Conservation (phyloP, 2,888 invertebrate genomes). For the Drosophila atripex region DNA sequence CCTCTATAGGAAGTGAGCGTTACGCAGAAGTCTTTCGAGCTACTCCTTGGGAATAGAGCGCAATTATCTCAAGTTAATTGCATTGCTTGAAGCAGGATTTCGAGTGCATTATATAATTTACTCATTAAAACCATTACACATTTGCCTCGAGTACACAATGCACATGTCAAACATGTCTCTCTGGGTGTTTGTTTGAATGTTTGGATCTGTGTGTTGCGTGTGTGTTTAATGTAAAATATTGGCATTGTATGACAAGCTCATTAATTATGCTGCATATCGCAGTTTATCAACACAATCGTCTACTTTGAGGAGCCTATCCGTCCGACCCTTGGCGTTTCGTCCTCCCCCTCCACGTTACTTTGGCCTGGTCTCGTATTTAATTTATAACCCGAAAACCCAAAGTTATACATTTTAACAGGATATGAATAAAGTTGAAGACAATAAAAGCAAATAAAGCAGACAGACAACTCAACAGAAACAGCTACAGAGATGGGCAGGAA, state of each 20-base stretch:
- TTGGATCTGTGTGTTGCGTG: slow-evolving; percentile 21
- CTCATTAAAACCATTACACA: slow-evolving; percentile 70
- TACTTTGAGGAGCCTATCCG: slow-evolving; percentile 61
- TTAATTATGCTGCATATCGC: slow-evolving; percentile 77
- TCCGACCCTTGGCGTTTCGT: slow-evolving; percentile 9
- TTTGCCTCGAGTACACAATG: slow-evolving; percentile 49
- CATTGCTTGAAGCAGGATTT: slow-evolving; percentile 42
- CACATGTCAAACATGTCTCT: slow-evolving; percentile 32
- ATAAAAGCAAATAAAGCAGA: slow-evolving; percentile 75
- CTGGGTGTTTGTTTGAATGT: slow-evolving; percentile 4
- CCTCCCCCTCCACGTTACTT: neutral
- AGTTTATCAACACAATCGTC: slow-evolving; percentile 78
- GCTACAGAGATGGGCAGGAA: slow-evolving; percentile 20
- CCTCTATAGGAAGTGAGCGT: slow-evolving; percentile 2
- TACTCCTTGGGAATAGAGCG: slow-evolving; percentile 27
- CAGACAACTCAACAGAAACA: slow-evolving; percentile 50
- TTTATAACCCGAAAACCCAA: slow-evolving; percentile 78
- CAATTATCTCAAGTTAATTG: slow-evolving; percentile 49
- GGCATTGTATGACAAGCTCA: slow-evolving; percentile 78
- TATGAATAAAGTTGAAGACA: slow-evolving; percentile 80
- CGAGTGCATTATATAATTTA: slow-evolving; percentile 61
- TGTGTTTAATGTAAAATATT: slow-evolving; percentile 71
- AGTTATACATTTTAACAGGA: slow-evolving; percentile 79
- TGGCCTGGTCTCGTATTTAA: slow-evolving; percentile 58
- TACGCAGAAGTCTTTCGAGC: neutral